Conservation (phyloP, 2,888 invertebrate species). For the Hyppa rectilinea region DNA sequence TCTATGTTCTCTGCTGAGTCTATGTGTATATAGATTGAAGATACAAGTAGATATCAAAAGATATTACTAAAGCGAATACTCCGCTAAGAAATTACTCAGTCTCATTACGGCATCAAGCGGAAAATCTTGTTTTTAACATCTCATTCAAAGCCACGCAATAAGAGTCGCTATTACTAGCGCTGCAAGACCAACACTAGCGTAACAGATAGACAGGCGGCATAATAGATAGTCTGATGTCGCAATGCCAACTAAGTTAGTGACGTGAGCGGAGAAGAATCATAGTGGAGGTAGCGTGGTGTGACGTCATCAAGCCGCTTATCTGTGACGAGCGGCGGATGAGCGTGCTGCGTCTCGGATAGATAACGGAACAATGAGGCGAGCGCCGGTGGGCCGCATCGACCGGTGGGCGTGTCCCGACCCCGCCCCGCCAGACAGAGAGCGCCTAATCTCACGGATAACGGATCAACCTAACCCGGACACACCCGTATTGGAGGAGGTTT, state of each 20-base stretch:
- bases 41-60: constrained; percentile 23
- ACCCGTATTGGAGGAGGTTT: constrained; percentile 86
- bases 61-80: constrained; percentile 38
- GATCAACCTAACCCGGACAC: constrained; percentile 86
- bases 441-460: constrained; percentile 89
- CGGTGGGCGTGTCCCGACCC: constrained; percentile 88
- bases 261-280: constrained; percentile 50
- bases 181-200: constrained; percentile 58
- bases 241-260: constrained; percentile 63
- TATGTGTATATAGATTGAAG: constrained; percentile 7
- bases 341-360: constrained; percentile 86
- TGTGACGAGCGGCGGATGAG: constrained; percentile 86
- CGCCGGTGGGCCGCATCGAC: constrained; percentile 85
- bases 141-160: constrained; percentile 38
- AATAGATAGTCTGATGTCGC: constrained; percentile 62
- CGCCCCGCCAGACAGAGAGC: constrained; percentile 86
- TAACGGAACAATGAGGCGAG: constrained; percentile 85
- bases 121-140: constrained; percentile 59
- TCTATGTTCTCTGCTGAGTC: constrained; percentile 8
- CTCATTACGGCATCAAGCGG: constrained; percentile 54
- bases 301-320: constrained; percentile 81
- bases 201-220: constrained; percentile 47
- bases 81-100: constrained; percentile 47
- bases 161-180: constrained; percentile 48
- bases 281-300: constrained; percentile 54